Percentiles rank a stretch among this genome's conserved stretches.
phyloP scores from a whole-genome alignment of 1,140 invertebrate species.

The Conus betulinus region DNA sequence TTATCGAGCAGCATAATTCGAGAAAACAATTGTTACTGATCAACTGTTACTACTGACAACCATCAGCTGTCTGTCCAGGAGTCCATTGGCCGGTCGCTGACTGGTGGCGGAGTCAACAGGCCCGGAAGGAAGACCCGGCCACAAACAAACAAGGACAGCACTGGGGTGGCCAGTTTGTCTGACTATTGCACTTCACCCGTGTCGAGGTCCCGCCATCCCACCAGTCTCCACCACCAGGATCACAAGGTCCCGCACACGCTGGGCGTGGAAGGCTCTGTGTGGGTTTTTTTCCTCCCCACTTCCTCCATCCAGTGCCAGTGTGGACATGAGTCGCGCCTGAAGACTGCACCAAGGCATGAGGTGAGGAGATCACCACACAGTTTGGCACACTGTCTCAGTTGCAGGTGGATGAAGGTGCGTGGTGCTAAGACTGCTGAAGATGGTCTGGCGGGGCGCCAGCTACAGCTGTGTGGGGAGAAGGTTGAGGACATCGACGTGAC shows the following conservation, averaged over 20 bases:
- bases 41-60: neutral
- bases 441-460: neutral
- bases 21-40: neutral
- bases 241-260: neutral
- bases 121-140: neutral
- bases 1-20: no score
- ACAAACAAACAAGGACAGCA: neutral
- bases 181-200: slow-evolving; percentile 26
- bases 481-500: neutral
- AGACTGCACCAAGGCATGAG: neutral
- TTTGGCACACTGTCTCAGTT: neutral
- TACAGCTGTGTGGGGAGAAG: neutral
- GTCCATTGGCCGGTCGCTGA: neutral
- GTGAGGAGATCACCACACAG: neutral
- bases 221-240: neutral
- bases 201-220: neutral
- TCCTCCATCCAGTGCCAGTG: no score
- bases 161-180: no score
- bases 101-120: neutral
- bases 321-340: neutral
- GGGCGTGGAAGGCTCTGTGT: neutral
- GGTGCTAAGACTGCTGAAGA: slow-evolving; percentile 1
- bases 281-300: neutral
- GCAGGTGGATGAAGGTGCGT: neutral
- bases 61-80: neutral